A percentile compares a stretch with the other conserved stretches of the same genome.
phyloP scores from a whole-genome alignment of 2,797 vertebrate species.

The Picus viridis region DNA sequence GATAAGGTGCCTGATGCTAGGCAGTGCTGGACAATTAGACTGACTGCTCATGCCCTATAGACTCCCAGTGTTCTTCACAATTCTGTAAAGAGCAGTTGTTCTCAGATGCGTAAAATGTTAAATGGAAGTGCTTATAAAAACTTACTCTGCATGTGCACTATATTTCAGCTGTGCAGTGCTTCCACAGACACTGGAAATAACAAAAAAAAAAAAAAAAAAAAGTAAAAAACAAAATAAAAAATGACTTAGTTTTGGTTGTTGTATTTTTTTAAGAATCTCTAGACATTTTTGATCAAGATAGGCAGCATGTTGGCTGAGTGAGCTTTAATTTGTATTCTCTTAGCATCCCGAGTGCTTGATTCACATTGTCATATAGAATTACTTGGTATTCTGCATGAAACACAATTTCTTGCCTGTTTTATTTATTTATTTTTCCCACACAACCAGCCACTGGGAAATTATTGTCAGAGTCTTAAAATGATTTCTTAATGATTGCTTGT shows the following conservation, averaged over 20 bases:
- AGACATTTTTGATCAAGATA: constrained; percentile 44
- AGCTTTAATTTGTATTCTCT: constrained; percentile 49
- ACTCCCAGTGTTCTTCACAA: neutral
- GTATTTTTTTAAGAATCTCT: constrained; percentile 3
- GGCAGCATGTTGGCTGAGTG: constrained; percentile 39
- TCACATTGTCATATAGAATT: constrained; percentile 56
- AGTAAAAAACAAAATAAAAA: neutral
- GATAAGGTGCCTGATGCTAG: neutral
- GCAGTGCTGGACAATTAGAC: neutral
- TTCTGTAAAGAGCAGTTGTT: neutral
- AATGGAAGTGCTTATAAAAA: neutral
- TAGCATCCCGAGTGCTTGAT: constrained; percentile 5
- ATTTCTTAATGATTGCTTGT: constrained; percentile 50
- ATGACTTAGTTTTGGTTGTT: neutral
- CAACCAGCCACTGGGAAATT: constrained; percentile 52
- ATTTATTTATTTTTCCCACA: neutral
- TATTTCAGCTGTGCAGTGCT: neutral
- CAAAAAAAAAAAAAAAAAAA: neutral
- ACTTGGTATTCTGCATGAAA: constrained; percentile 47
- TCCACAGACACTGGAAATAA: neutral
- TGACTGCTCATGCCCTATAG: neutral
- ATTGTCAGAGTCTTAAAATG: constrained; percentile 38
- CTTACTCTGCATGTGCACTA: neutral
- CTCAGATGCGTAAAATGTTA: neutral
- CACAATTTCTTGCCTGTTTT: neutral